Percentiles rank a stretch among this genome's conserved stretches.
Conservation (phyloP, 2,888 invertebrate species). For the Agrilus cyanescens region DNA sequence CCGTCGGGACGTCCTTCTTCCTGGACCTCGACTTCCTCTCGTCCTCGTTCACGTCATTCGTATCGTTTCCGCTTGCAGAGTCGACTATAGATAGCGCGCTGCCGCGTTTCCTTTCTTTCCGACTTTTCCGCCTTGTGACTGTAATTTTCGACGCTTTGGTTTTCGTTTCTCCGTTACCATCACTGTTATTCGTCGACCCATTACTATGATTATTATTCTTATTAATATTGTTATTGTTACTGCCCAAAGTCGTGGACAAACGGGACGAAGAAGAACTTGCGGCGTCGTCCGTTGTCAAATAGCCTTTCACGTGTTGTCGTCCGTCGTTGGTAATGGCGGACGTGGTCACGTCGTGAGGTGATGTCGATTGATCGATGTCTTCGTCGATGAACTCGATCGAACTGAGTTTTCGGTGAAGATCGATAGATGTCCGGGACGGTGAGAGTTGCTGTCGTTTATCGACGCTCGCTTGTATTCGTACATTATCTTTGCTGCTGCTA, state of each 20-base stretch:
- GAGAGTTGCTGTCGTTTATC: conserved; percentile 29
- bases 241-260: conserved; percentile 18
- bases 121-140: not conserved
- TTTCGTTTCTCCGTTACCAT: no score
- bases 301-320: conserved; percentile 26
- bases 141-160: not conserved
- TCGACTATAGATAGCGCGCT: no score
- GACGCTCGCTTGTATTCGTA: no score
- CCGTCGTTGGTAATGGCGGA: conserved; percentile 39
- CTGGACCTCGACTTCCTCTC: conserved; percentile 7
- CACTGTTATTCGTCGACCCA: conserved; percentile 1
- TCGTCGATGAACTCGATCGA: conserved; percentile 54
- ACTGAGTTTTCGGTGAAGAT: conserved; percentile 24
- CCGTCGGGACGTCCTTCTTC: conserved; percentile 2
- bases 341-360: conserved; percentile 38
- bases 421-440: conserved; percentile 9
- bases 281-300: conserved; percentile 36
- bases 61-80: conserved; percentile 5
- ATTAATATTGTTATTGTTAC: conserved; percentile 4
- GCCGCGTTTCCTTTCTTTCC: no score
- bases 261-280: no score
- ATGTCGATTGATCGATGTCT: conserved; percentile 50
- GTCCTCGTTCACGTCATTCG: conserved; percentile 8
- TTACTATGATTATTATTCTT: conserved; percentile 11
- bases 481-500: no score